These are phyloP conservation scores for Microtus oregoni DNA, from an alignment of 2,113 vertebrate genomes.

Conservation along the genomic window DNA sequence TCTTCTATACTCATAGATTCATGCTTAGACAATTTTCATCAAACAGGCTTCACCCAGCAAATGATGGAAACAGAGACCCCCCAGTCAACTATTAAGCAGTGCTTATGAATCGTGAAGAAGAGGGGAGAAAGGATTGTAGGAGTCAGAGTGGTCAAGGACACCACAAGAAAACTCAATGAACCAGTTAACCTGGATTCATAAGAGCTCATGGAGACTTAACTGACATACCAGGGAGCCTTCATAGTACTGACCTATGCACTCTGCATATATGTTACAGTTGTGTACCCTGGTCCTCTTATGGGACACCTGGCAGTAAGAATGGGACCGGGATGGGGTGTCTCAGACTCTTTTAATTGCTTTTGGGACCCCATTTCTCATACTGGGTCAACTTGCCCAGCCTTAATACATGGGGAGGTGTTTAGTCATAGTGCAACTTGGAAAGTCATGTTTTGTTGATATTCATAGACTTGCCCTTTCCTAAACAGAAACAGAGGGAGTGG, in stretches of 20 bases:
- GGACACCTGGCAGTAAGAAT: not conserved
- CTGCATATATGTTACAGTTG: not conserved
- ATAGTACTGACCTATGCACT: not conserved
- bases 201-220: not conserved
- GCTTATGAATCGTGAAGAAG: not conserved
- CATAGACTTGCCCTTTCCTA: not conserved
- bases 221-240: not conserved
- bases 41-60: not conserved
- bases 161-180: not conserved
- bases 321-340: accelerated
- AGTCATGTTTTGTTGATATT: not conserved
- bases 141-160: not conserved
- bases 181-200: not conserved
- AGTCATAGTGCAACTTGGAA: not conserved
- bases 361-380: not conserved
- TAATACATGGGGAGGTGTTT: not conserved
- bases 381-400: not conserved
- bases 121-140: not conserved
- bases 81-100: not conserved
- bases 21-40: not conserved
- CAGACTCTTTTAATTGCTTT: not conserved
- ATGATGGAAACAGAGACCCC: not conserved
- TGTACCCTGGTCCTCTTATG: not conserved
- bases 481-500: not conserved
- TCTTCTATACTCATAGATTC: not conserved